Evolutionary conservation across 1,140 invertebrate genomes (phyloP), one percentile per base, ranked within the genome.

Genomic region (Ectropis grisescens): DNA sequence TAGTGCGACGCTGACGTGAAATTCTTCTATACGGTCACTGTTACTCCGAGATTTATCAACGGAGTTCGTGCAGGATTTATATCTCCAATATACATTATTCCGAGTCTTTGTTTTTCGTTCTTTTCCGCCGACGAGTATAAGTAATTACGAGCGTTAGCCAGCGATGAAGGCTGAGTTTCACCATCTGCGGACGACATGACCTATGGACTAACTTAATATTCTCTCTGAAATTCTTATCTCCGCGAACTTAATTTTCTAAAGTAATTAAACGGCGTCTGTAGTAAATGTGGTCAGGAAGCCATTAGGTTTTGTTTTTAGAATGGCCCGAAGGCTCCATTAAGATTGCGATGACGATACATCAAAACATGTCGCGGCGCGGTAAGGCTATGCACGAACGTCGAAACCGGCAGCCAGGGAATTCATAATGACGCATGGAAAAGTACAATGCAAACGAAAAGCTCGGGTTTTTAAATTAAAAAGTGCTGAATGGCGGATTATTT

Each of bases 401-500:
- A n/a, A n/a, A n/a, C n/a, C 3, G 16, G 3, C 16, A 19, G 16
- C 8, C 3, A 8, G 16, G 16, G 8, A 19, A 19, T 19, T 19
- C 11, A 37, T 32, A 42, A 37, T 30, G 41, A 43, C 19, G 29
- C 30, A 37, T 37, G 13, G 14, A 48, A 53, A 44, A 36, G 29
- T 32, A 50, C 52, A 56, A 44, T 42, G 44, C 52, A 41, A 50
- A 41, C 40, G 47, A 39, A 47, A 36, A 37, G 30, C 34, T 35
- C 37, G 27, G 50, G 53, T 54, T 65, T 62, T 59, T 52, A 59
- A 67, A 62, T 67, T 62, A 66, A 68, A 70, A 70, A 58, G 41
- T 53, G 56, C 49, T 70, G 62, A 67, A 65, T 57, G 53, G 54
- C 49, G 38, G 50, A 47, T 48, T 54, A 61, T 67, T 59, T 62